Percentiles rank a stretch among this genome's conserved stretches.
Evolutionary conservation across 2,797 vertebrate species (phyloP).

Genomic region (Steatocranus sp.): DNA sequence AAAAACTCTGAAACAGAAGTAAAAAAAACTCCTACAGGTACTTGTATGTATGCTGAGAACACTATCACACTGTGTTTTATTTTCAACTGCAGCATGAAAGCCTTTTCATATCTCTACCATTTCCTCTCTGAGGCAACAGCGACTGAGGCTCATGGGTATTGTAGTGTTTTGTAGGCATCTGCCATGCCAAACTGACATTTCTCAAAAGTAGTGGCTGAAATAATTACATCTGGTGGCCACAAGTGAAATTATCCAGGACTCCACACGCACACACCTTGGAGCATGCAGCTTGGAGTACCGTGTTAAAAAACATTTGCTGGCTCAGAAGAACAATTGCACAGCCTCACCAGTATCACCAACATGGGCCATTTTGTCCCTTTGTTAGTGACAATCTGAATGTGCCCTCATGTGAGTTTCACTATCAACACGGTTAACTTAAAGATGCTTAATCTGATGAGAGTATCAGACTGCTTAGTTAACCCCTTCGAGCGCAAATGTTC

Average conservation of each 20-base stretch:
- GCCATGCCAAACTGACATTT: neutral
- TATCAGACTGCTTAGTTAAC: neutral
- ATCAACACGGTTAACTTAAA: neutral
- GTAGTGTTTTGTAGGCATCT: neutral
- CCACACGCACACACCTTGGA: neutral
- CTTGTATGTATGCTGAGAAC: neutral
- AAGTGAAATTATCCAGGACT: neutral
- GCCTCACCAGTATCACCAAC: neutral
- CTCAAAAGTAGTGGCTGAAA: neutral
- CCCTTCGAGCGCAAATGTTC: neutral
- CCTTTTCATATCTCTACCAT: neutral
- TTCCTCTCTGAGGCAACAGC: neutral
- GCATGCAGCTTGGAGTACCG: neutral
- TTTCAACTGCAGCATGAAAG: neutral
- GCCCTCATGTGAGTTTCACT: neutral
- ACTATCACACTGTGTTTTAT: neutral
- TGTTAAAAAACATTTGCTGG: neutral
- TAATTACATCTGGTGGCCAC: neutral
- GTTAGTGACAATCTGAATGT: neutral
- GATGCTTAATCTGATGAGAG: neutral
- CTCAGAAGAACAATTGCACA: neutral
- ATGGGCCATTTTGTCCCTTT: neutral
- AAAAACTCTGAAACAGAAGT: neutral
- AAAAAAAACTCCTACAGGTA: neutral
- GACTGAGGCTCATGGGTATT: neutral